Percentiles rank a stretch among this genome's conserved stretches.
These are phyloP conservation scores for Tetanocera ferruginea DNA, from an alignment of 2,888 invertebrate species.

Conservation along the genomic window DNA sequence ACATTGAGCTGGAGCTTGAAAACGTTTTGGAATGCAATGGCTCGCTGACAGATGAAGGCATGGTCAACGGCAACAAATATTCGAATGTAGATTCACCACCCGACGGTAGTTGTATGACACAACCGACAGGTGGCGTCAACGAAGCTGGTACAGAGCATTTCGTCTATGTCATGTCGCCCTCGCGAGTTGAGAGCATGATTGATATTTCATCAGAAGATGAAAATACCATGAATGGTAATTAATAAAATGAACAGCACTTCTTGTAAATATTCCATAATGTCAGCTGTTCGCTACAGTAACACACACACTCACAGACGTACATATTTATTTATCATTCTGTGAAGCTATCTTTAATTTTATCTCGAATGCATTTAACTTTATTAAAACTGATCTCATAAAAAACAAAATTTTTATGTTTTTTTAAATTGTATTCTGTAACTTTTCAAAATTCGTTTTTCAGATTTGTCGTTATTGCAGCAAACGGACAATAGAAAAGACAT, in stretches of 20 bases:
- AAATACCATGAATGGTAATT: conserved; percentile 53
- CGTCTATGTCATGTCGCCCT: conserved; percentile 69
- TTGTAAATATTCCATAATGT: neutral
- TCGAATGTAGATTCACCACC: conserved; percentile 59
- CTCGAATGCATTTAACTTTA: no score
- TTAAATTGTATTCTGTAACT: no score
- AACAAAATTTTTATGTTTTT: no score
- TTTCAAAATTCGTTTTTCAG: no score
- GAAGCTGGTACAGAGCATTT: conserved; percentile 65
- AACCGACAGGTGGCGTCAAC: conserved; percentile 43
- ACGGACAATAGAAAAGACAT: no score
- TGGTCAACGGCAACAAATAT: conserved; percentile 54
- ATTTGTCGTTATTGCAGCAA: no score
- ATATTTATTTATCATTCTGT: no score
- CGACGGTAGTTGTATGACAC: conserved; percentile 46
- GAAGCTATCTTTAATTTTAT: no score
- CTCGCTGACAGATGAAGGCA: conserved; percentile 51
- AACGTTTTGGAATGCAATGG: conserved; percentile 62
- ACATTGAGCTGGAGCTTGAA: conserved; percentile 68
- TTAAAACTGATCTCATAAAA: no score
- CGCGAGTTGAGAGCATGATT: conserved; percentile 68
- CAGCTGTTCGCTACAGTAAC: neutral
- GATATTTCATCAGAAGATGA: conserved; percentile 69
- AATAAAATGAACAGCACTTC: neutral
- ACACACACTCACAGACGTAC: neutral